phyloP scores from a whole-genome alignment of 1,140 invertebrate species.

The Coelopa frigida region DNA sequence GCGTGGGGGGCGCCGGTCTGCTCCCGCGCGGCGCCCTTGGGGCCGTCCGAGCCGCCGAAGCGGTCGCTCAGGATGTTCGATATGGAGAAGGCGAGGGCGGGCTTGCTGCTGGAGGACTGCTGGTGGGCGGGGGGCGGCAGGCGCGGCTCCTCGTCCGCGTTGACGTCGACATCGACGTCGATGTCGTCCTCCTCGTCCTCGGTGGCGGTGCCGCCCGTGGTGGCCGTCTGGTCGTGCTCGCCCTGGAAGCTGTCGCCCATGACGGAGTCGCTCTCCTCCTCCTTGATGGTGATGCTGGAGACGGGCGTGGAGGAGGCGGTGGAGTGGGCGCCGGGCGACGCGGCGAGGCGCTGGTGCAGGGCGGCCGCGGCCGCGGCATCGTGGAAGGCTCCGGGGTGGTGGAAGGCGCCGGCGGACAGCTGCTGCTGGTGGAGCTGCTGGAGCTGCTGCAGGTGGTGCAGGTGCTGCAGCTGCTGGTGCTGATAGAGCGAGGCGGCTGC shows the following conservation, averaged over 20 bases:
- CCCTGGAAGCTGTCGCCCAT: slow-evolving; percentile 32
- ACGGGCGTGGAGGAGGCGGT: slow-evolving; percentile 30
- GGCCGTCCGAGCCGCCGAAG: slow-evolving; percentile 27
- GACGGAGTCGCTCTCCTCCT: slow-evolving; percentile 41
- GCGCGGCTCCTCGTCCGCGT: slow-evolving; percentile 10
- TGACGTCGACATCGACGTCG: slow-evolving; percentile 29
- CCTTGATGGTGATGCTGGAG: slow-evolving; percentile 37
- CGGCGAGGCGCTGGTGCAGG: slow-evolving; percentile 27
- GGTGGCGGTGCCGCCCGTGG: slow-evolving; percentile 17
- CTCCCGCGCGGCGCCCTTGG: slow-evolving; percentile 5
- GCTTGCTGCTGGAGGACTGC: slow-evolving; percentile 30
- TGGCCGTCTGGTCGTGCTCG: slow-evolving; percentile 29
- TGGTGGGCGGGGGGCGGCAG: slow-evolving; percentile 34
- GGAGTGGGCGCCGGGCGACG: slow-evolving; percentile 27
- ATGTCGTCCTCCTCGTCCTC: slow-evolving; percentile 30
- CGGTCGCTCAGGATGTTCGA: slow-evolving; percentile 43
- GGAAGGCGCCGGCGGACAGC: slow-evolving; percentile 29
- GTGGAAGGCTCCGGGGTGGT: slow-evolving; percentile 35
- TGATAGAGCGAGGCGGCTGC: slow-evolving; percentile 21
- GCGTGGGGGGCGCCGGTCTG: background rate
- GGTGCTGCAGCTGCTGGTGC: slow-evolving; percentile 36
- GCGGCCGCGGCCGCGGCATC: slow-evolving; percentile 24
- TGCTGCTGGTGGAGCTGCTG: slow-evolving; percentile 41
- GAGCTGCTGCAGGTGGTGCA: slow-evolving; percentile 37
- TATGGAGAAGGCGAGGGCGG: slow-evolving; percentile 41